phyloP scores from a whole-genome alignment of 2,888 invertebrate species.

The Oscheius myriophilus region DNA sequence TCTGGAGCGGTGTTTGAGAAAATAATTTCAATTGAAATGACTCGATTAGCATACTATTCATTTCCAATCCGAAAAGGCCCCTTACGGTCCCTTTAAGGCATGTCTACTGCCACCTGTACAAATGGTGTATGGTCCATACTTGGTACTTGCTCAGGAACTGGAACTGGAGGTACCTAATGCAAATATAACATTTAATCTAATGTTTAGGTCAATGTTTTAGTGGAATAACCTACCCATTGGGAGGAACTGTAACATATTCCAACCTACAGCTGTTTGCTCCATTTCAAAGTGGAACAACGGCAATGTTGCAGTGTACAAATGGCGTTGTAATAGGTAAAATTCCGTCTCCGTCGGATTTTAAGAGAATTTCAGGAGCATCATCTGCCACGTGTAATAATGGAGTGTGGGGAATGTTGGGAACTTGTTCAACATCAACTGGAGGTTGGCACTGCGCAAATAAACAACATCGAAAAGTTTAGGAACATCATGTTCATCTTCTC shows the following conservation, averaged over 20 bases:
- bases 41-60: too few species aligned
- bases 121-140: too few species aligned
- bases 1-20: too few species aligned
- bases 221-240: not conserved
- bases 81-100: too few species aligned
- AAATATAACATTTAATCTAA: too few species aligned
- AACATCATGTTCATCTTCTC: not conserved
- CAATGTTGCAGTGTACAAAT: slow-evolving; percentile 1
- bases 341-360: too few species aligned
- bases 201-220: not conserved
- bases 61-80: too few species aligned
- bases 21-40: too few species aligned
- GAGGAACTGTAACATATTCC: slow-evolving; percentile 17
- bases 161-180: not conserved
- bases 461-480: not conserved
- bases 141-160: not conserved
- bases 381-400: not conserved
- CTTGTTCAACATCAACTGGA: not conserved
- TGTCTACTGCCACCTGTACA: too few species aligned
- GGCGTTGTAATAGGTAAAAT: not conserved
- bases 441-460: not conserved
- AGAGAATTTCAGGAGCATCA: not conserved
- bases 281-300: not conserved
- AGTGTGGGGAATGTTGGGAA: not conserved
- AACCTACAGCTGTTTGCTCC: not conserved